Evolutionary conservation across 2,113 vertebrate genomes (phyloP).

Genomic region (Campylomormyrus numenius): DNA sequence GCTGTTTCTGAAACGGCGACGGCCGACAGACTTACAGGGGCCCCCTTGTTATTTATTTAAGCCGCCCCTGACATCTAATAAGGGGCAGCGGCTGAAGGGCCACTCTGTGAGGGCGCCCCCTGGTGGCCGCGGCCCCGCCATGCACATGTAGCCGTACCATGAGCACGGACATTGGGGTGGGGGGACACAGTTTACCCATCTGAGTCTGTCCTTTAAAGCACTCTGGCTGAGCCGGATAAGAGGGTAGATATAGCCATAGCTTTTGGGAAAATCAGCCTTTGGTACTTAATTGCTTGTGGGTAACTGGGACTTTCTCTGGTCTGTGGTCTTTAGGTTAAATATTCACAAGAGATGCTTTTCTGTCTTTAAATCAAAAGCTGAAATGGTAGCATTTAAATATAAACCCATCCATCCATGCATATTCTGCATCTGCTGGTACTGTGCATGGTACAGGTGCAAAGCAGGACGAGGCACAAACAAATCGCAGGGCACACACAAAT

Average conservation of each 20-base stretch:
- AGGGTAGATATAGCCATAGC: neutral
- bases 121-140: neutral
- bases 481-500: neutral
- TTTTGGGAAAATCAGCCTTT: neutral
- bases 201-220: neutral
- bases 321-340: neutral
- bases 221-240: neutral
- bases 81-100: constrained; percentile 38
- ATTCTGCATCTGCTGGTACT: neutral
- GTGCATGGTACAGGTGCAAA: neutral
- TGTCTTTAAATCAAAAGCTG: neutral
- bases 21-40: constrained; percentile 45
- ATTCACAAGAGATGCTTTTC: neutral
- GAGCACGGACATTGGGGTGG: neutral
- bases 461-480: neutral
- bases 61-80: constrained; percentile 52
- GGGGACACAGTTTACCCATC: neutral
- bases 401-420: neutral
- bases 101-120: constrained; percentile 18
- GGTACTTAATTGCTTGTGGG: neutral
- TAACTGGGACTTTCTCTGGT: neutral
- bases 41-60: constrained; percentile 46
- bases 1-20: constrained; percentile 50
- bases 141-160: neutral
- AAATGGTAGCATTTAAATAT: neutral